phyloP scores from a whole-genome alignment of 1,140 invertebrate species.

The Diprion similis region DNA sequence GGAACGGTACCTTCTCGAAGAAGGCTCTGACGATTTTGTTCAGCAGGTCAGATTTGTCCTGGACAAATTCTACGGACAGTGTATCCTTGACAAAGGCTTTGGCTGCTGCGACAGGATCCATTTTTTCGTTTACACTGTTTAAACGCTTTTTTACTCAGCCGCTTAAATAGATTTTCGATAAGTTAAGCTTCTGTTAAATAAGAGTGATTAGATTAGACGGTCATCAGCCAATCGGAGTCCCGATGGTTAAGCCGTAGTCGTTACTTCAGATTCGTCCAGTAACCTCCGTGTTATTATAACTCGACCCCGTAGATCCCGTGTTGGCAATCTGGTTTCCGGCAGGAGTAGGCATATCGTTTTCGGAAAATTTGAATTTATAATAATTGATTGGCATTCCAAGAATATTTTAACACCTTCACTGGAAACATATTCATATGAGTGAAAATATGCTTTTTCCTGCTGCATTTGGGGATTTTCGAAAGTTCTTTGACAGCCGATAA shows the following conservation, averaged over 20 bases:
- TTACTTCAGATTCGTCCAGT: background rate
- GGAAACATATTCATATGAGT: no score
- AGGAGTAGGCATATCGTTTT: no score
- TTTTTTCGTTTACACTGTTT: background rate
- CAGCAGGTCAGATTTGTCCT: background rate
- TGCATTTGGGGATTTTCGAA: no score
- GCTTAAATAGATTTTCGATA: background rate
- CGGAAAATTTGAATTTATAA: no score
- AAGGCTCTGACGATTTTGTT: conserved; percentile 5
- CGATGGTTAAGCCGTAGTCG: background rate
- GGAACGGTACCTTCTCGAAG: conserved; percentile 6
- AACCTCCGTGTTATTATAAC: no score
- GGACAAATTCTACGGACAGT: background rate
- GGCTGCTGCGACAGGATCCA: conserved; percentile 6
- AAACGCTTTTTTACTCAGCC: background rate
- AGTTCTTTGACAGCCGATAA: no score
- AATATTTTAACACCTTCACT: no score
- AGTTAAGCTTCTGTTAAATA: background rate
- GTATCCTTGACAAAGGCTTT: conserved; percentile 8
- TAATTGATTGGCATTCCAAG: no score
- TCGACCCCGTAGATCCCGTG: no score
- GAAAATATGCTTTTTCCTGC: no score
- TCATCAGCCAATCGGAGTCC: background rate
- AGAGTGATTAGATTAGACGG: background rate
- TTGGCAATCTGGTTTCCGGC: no score